Evolutionary conservation across 2,797 vertebrate genomes (phyloP).

Genomic region (Ceyx erithaca): DNA sequence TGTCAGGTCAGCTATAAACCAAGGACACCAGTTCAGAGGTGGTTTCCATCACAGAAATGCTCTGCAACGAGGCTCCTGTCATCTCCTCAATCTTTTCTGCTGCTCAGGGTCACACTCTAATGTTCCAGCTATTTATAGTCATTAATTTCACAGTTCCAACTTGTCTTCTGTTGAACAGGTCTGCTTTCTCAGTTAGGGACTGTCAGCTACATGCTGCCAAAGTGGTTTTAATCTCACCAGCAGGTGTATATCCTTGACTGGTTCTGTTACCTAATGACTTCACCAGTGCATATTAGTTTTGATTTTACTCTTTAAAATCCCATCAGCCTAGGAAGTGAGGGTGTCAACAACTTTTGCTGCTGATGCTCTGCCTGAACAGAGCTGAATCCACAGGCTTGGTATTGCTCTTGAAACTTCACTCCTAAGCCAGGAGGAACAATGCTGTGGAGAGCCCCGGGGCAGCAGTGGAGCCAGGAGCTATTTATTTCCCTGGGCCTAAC

Average conservation of each 20-base stretch:
- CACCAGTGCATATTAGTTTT: background rate
- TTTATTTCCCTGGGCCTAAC: constrained; percentile 32
- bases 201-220: background rate
- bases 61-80: constrained; percentile 24
- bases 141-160: constrained; percentile 49
- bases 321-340: background rate
- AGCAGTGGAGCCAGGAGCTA: background rate
- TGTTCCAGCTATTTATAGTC: constrained; percentile 53
- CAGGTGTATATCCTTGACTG: background rate
- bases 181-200: constrained; percentile 17
- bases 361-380: background rate
- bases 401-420: constrained; percentile 37
- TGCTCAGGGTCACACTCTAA: constrained; percentile 8
- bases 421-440: constrained; percentile 28
- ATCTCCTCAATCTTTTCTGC: background rate
- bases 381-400: background rate
- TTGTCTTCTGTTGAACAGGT: background rate
- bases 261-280: background rate
- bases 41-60: background rate
- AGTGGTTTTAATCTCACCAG: background rate
- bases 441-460: background rate
- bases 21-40: background rate
- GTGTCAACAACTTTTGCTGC: background rate
- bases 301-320: background rate
- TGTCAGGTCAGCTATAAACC: background rate